Conservation (phyloP, 2,797 vertebrate genomes). For the Amphiprion clarkii region DNA sequence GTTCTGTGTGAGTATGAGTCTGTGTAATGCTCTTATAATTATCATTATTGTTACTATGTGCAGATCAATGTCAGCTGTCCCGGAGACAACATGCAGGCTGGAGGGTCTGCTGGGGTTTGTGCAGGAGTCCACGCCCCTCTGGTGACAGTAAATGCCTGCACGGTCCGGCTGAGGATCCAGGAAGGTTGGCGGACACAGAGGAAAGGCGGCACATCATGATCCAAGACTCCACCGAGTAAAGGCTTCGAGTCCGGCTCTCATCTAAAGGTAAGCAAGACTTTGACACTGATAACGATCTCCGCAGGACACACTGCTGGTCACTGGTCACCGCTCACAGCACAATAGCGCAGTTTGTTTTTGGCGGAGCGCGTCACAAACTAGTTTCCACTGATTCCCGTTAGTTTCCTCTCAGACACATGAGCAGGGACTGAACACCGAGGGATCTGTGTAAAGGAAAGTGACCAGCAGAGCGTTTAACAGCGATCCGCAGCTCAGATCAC, state of each 20-base stretch:
- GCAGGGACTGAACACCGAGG: not conserved
- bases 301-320: not conserved
- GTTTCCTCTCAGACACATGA: constrained; percentile 7
- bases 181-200: constrained; percentile 41
- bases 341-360: not conserved
- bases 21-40: too few species aligned
- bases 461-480: not conserved
- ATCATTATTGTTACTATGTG: too few species aligned
- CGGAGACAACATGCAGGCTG: not conserved
- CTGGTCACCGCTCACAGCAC: not conserved
- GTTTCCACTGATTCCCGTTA: constrained; percentile 48
- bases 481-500: too few species aligned
- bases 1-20: too few species aligned
- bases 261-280: constrained; percentile 49
- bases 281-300: fast-evolving
- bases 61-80: too few species aligned
- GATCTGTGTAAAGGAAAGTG: not conserved
- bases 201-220: constrained; percentile 47
- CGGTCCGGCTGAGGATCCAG: constrained; percentile 43
- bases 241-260: constrained; percentile 28
- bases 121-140: constrained; percentile 66
- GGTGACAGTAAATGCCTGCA: constrained; percentile 43
- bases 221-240: constrained; percentile 34
- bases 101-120: not conserved
- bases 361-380: constrained; percentile 11